Conservation (phyloP, 2,113 vertebrate genomes). For the Caranx melampygus region DNA sequence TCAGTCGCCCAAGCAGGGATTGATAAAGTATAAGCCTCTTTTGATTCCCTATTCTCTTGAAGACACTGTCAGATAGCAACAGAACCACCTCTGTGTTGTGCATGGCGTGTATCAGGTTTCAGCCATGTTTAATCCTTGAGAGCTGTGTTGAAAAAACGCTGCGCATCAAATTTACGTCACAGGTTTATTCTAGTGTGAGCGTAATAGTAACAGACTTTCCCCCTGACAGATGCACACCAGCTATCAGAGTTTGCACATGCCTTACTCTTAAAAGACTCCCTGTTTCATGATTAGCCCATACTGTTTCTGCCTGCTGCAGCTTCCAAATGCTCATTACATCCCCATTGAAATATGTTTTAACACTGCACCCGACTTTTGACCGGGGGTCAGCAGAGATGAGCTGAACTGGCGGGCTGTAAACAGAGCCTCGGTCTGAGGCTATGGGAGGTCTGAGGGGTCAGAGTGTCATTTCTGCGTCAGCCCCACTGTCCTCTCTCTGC, state of each 20-base stretch:
- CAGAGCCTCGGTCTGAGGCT: slow-evolving; percentile 50
- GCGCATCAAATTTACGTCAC: slow-evolving; percentile 34
- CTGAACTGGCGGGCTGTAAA: slow-evolving; percentile 58
- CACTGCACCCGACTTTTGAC: slow-evolving; percentile 50
- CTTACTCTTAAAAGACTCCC: slow-evolving; percentile 36
- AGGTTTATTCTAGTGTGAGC: slow-evolving; percentile 53
- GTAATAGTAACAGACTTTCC: slow-evolving; percentile 47
- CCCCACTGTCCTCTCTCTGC: slow-evolving; percentile 61
- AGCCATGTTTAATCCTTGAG: slow-evolving; percentile 49
- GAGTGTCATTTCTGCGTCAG: slow-evolving; percentile 54
- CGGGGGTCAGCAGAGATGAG: slow-evolving; percentile 60
- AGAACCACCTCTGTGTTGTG: slow-evolving; percentile 24
- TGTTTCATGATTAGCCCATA: slow-evolving; percentile 30
- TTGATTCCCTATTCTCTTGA: slow-evolving; percentile 44
- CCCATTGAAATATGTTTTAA: slow-evolving; percentile 35
- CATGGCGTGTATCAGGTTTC: slow-evolving; percentile 14
- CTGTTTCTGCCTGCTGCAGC: slow-evolving; percentile 41
- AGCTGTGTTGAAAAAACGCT: slow-evolving; percentile 44
- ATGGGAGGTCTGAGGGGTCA: slow-evolving; percentile 65
- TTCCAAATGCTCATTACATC: slow-evolving; percentile 24
- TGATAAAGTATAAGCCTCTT: slow-evolving; percentile 38
- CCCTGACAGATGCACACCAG: slow-evolving; percentile 56
- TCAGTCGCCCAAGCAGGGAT: slow-evolving; percentile 22
- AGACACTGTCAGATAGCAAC: slow-evolving; percentile 39
- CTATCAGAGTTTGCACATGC: slow-evolving; percentile 49